A percentile compares a stretch with the other conserved stretches of the same genome.
phyloP scores from a whole-genome alignment of 2,888 invertebrate species.

The Parthenolecanium corni region DNA sequence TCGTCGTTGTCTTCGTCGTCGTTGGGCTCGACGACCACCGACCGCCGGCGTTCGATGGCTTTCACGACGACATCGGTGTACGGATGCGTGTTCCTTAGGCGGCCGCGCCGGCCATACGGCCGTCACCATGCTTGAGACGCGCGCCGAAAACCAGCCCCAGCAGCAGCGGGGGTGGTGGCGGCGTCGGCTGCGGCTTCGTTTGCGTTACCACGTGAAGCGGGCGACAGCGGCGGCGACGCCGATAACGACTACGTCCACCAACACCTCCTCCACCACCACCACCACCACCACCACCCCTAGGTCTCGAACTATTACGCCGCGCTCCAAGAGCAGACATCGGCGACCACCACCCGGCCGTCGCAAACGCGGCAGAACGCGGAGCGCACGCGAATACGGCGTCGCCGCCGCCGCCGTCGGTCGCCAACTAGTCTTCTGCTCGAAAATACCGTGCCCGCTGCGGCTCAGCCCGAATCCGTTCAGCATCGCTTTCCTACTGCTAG shows the following conservation, averaged over 20 bases:
- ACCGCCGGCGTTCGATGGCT: too few species aligned
- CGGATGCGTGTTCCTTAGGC: too few species aligned
- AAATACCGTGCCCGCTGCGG: conserved; percentile 23
- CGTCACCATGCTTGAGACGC: too few species aligned
- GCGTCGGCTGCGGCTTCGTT: too few species aligned
- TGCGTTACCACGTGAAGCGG: conserved; percentile 28
- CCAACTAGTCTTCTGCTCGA: not conserved
- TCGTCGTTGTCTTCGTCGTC: too few species aligned
- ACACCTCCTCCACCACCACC: too few species aligned
- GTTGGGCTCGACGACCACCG: too few species aligned
- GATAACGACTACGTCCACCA: not conserved
- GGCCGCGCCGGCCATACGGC: too few species aligned
- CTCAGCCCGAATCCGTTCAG: conserved; percentile 21
- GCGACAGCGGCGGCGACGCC: conserved; percentile 12
- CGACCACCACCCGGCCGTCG: not conserved
- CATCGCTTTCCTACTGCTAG: conserved; percentile 20
- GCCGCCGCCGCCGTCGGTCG: not conserved
- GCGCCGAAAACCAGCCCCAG: not conserved
- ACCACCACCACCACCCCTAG: too few species aligned
- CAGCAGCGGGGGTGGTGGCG: conserved; percentile 2
- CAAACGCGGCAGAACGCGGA: not conserved
- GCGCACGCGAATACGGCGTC: not conserved
- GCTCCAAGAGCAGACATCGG: not conserved
- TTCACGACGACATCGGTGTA: too few species aligned
- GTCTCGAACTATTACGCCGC: too few species aligned